phyloP scores from a whole-genome alignment of 2,888 invertebrate species.

The Operophtera brumata region DNA sequence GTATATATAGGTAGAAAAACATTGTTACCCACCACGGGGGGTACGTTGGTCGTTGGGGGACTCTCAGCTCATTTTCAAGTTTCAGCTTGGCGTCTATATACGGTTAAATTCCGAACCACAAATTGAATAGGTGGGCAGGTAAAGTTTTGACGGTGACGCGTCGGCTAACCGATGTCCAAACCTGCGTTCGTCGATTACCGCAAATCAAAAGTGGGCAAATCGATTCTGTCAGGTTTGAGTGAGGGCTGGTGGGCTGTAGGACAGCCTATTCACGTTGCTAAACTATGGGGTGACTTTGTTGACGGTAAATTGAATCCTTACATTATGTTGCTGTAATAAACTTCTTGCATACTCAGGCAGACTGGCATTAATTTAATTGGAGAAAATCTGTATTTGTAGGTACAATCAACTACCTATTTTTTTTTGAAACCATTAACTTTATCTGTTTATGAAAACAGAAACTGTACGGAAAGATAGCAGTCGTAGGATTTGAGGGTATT shows the following conservation, averaged over 20 bases:
- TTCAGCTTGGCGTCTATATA: no score
- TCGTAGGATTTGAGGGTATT: no score
- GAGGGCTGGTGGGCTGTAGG: slow-evolving; percentile 28
- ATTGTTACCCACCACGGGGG: no score
- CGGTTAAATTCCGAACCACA: slow-evolving; percentile 1
- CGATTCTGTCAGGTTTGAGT: slow-evolving; percentile 35
- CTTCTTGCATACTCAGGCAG: background rate
- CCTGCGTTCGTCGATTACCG: slow-evolving; percentile 33
- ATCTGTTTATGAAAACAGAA: no score
- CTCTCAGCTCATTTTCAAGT: no score
- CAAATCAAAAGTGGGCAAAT: slow-evolving; percentile 41
- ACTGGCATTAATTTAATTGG: background rate
- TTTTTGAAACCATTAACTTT: no score
- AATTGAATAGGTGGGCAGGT: slow-evolving; percentile 12
- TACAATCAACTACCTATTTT: no score
- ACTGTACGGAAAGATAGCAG: no score
- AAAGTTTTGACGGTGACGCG: slow-evolving; percentile 20
- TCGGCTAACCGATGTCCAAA: slow-evolving; percentile 26
- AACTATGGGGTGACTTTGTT: slow-evolving; percentile 24
- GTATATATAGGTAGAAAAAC: no score
- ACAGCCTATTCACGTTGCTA: slow-evolving; percentile 31
- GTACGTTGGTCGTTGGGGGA: no score
- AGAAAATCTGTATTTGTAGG: no score
- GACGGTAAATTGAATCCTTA: slow-evolving; percentile 28
- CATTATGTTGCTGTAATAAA: background rate